Conservation (phyloP, 2,113 vertebrate species). For the Cyprinodon tularosa region DNA sequence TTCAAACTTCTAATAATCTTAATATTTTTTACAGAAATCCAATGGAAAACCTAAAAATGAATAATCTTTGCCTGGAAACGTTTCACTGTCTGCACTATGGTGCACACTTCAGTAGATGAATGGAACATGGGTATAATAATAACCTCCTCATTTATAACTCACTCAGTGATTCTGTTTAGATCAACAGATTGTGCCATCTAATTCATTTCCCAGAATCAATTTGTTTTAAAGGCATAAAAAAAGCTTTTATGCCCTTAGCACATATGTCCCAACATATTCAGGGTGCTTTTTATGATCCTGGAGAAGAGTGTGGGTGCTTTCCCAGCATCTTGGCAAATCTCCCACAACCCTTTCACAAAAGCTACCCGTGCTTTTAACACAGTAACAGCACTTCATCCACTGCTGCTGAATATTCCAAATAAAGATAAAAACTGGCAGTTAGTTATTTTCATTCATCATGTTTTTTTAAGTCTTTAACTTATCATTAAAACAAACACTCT, state of each 20-base stretch:
- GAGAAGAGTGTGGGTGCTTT: slow-evolving; percentile 27
- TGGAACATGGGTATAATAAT: slow-evolving; percentile 20
- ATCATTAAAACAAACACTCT: too few species aligned
- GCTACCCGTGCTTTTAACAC: slow-evolving; percentile 39
- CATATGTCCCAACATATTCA: slow-evolving; percentile 40
- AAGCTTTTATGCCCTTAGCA: slow-evolving; percentile 50
- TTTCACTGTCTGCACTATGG: neutral
- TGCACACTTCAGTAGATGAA: too few species aligned
- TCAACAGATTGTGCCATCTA: slow-evolving; percentile 55
- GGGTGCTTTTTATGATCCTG: slow-evolving; percentile 47
- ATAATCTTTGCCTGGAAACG: neutral
- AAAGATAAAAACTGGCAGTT: slow-evolving; percentile 9
- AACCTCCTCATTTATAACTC: slow-evolving; percentile 45
- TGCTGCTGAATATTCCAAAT: slow-evolving; percentile 25
- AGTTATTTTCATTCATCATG: neutral
- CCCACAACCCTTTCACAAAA: slow-evolving; percentile 48
- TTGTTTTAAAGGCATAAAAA: slow-evolving; percentile 54
- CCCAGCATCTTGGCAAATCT: slow-evolving; percentile 49
- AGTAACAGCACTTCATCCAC: neutral
- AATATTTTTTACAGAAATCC: too few species aligned
- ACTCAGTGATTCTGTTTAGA: slow-evolving; percentile 51
- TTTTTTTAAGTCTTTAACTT: neutral
- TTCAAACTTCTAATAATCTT: too few species aligned
- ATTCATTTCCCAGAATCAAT: slow-evolving; percentile 55
- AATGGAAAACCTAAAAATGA: too few species aligned